Percentiles rank a stretch among this genome's conserved stretches.
phyloP scores from a whole-genome alignment of 2,113 vertebrate genomes.

The Myxocyprinus asiaticus region DNA sequence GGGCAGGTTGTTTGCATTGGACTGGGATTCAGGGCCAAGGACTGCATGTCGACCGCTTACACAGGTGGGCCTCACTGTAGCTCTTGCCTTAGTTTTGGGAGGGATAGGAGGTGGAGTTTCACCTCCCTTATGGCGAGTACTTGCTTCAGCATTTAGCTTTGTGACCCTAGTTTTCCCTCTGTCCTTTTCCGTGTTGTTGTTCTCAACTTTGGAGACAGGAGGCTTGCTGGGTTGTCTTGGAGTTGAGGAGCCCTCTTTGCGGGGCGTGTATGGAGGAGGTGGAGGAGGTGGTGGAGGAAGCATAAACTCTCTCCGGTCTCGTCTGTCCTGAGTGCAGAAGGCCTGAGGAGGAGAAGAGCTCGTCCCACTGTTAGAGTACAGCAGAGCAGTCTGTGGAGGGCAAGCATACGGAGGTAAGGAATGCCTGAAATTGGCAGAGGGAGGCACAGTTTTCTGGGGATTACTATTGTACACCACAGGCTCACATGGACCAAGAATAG shows the following conservation, averaged over 20 bases:
- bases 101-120: slow-evolving; percentile 58
- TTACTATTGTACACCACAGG: slow-evolving; percentile 21
- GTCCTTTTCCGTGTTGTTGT: slow-evolving; percentile 56
- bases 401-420: slow-evolving; percentile 70
- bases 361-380: slow-evolving; percentile 68
- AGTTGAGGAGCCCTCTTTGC: slow-evolving; percentile 67
- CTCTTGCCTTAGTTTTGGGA: slow-evolving; percentile 57
- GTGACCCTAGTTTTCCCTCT: slow-evolving; percentile 59
- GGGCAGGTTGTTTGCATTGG: slow-evolving; percentile 61
- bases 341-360: slow-evolving; percentile 73
- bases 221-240: slow-evolving; percentile 58
- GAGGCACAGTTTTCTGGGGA: slow-evolving; percentile 49
- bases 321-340: slow-evolving; percentile 72
- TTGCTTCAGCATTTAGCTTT: slow-evolving; percentile 53
- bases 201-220: slow-evolving; percentile 64
- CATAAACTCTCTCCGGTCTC: slow-evolving; percentile 54
- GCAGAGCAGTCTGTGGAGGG: slow-evolving; percentile 64
- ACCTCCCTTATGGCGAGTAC: slow-evolving; percentile 23
- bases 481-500: slow-evolving; percentile 23
- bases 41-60: slow-evolving; percentile 46
- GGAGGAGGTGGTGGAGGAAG: slow-evolving; percentile 75
- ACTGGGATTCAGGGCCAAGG: slow-evolving; percentile 72
- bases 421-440: slow-evolving; percentile 56
- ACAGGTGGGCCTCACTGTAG: slow-evolving; percentile 72
- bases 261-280: slow-evolving; percentile 73